phyloP scores from a whole-genome alignment of 2,888 invertebrate genomes.

The Bugula neritina region DNA sequence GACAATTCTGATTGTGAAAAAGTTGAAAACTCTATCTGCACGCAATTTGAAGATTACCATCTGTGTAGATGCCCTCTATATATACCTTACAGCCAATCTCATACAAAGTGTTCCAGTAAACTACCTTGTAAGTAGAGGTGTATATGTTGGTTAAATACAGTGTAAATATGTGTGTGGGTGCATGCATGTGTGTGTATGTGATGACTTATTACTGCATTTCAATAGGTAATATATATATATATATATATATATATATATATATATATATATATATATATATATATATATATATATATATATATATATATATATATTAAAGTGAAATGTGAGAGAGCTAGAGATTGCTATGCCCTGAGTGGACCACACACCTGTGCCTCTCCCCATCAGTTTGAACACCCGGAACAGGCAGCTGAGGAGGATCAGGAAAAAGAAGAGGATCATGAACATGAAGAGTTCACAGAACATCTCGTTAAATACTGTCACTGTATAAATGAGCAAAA shows the following conservation, averaged over 20 bases:
- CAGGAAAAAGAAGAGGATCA: neutral
- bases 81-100: too few species aligned
- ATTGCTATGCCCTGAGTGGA: neutral
- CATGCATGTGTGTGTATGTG: too few species aligned
- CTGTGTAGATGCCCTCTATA: neutral
- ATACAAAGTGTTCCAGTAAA: too few species aligned
- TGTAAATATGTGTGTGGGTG: too few species aligned
- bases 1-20: neutral
- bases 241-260: too few species aligned
- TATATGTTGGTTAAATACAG: too few species aligned
- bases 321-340: neutral
- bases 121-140: too few species aligned
- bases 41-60: neutral
- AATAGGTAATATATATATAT: too few species aligned
- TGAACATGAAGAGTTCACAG: neutral
- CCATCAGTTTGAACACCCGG: neutral
- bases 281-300: too few species aligned
- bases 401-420: neutral
- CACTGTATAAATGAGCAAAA: neutral
- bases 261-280: too few species aligned
- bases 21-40: neutral
- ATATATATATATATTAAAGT: too few species aligned
- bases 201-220: too few species aligned
- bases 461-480: neutral
- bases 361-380: neutral